Evolutionary conservation across 2,888 invertebrate species (phyloP), one percentile per base, ranked within the genome.

Genomic region (Tenthredo notha): DNA sequence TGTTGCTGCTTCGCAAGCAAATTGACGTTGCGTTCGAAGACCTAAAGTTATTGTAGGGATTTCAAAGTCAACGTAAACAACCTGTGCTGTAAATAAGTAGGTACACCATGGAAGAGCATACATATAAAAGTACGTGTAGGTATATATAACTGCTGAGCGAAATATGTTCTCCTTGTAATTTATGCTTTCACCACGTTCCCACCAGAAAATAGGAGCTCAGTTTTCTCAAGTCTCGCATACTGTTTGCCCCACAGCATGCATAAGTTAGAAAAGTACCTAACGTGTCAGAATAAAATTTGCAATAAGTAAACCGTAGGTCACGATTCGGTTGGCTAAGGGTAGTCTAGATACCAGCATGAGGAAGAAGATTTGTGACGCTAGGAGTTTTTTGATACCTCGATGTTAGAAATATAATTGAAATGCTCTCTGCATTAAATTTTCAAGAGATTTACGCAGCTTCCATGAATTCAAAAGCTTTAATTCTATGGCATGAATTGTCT

Each of bases 11-110:
- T 80, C 80, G 80, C 33, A 80, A 80, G 80, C 61, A 80, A 80
- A 80, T 80, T 80, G 80, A 80, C 80, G 80, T 80, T 80, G 61
- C 80, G 37, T 80, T 80, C 40, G 80, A 80, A 80, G 33, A 80
- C 21, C 61, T 7, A 80, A 80, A 80, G n/a, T 80, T 80, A 58
- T 80, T 10, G 58, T 18, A 0, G 40, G 25, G 37, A 50, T 80
- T 80, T 61, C 58, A 61, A 40, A 80, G 80, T 80, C 80, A 80
- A 80, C 72, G n/a, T 74, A n/a, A 40, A 4, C 72, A 74, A 40
- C 72, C 40, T 74, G 43, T n/a, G 25, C 70, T 6, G 33, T 77
- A 54, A 50, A 74, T 74, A 74, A 43, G 72, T 74, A 43, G 7
- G 18, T 43, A 43, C 40, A 43, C 21, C 21, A 21, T 43, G 43